phyloP scores from a whole-genome alignment of 2,888 invertebrate species.

The Rhogogaster chlorosoma region DNA sequence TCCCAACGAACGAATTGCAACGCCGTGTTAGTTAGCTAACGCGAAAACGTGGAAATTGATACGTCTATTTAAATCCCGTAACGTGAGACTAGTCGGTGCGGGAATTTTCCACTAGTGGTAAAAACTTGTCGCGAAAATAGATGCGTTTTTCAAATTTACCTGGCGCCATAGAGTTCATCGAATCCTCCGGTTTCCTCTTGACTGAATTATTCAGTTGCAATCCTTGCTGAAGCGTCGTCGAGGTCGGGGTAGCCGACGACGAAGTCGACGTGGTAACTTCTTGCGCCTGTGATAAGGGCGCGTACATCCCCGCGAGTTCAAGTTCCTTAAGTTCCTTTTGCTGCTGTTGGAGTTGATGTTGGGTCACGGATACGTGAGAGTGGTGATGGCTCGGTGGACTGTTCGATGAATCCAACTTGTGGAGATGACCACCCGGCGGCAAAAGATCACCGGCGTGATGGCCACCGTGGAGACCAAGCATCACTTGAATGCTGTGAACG shows the following conservation, averaged over 20 bases:
- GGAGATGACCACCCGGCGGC: conserved; percentile 72
- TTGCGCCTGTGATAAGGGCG: conserved; percentile 74
- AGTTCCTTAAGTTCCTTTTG: conserved; percentile 76
- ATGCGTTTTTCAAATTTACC: conserved; percentile 61
- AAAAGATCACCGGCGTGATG: conserved; percentile 73
- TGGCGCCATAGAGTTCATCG: conserved; percentile 69
- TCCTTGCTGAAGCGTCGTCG: conserved; percentile 75
- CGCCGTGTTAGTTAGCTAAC: neutral
- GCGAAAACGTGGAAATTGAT: neutral
- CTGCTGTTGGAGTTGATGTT: conserved; percentile 78
- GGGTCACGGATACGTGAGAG: conserved; percentile 59
- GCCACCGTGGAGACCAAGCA: conserved; percentile 82
- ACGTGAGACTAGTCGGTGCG: neutral
- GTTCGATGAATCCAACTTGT: conserved; percentile 78
- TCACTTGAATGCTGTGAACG: conserved; percentile 84
- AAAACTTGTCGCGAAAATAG: neutral
- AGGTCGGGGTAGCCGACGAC: conserved; percentile 73
- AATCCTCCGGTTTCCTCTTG: conserved; percentile 73
- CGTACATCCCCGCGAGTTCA: conserved; percentile 74
- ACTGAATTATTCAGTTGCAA: conserved; percentile 72
- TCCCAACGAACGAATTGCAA: neutral
- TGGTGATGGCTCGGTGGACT: conserved; percentile 77
- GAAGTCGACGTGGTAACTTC: conserved; percentile 78
- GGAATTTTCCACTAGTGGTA: neutral
- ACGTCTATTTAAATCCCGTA: neutral